Evolutionary conservation across 2,797 vertebrate species (phyloP).

Genomic region (Emys orbicularis): DNA sequence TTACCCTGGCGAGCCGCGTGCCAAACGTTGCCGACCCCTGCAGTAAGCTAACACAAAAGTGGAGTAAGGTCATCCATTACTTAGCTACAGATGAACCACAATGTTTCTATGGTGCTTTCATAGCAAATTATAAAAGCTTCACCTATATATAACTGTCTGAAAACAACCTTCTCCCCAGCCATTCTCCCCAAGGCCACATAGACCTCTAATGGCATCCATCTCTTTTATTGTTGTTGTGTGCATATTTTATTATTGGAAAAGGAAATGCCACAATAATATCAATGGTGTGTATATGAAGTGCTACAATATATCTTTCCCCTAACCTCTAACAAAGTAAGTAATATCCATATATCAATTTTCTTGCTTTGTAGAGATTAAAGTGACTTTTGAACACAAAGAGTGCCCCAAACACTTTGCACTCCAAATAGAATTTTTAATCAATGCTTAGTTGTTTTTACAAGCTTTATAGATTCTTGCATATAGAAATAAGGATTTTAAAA

Average conservation of each 20-base stretch:
- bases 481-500: not conserved
- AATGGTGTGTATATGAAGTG: not conserved
- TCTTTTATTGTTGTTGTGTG: not conserved
- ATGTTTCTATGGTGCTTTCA: not conserved
- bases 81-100: not conserved
- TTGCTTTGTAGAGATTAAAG: not conserved
- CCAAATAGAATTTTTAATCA: constrained; percentile 20
- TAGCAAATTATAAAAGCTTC: not conserved
- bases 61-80: not conserved
- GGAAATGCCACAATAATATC: not conserved
- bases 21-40: not conserved
- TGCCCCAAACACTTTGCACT: fast-evolving
- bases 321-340: not conserved
- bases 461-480: not conserved
- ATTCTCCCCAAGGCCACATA: not conserved
- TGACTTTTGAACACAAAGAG: not conserved
- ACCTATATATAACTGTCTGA: not conserved
- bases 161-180: not conserved
- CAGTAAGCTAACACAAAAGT: not conserved
- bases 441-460: not conserved
- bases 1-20: too few species aligned
- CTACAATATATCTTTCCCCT: not conserved
- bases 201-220: not conserved
- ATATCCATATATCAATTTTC: not conserved
- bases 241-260: not conserved